A percentile compares a stretch with the other conserved stretches of the same genome.
These are phyloP conservation scores for Huso huso DNA, from an alignment of 2,797 vertebrate genomes.

Conservation along the genomic window DNA sequence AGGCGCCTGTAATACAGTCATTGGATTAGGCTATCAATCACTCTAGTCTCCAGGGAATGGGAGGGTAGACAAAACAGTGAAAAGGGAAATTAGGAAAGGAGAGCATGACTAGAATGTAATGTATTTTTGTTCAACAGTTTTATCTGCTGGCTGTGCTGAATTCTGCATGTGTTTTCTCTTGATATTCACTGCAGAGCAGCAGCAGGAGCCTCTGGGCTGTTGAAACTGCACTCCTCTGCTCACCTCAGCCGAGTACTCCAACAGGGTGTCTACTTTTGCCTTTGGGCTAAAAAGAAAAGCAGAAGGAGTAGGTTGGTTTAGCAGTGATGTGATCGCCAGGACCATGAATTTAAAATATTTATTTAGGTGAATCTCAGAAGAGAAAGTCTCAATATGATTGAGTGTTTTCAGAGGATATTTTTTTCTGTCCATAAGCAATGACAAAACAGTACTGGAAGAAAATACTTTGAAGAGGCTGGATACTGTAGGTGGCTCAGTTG, in stretches of 20 bases:
- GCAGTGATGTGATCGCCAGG: neutral
- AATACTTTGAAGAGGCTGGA: too few relatives aligned
- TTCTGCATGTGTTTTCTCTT: conserved; percentile 32
- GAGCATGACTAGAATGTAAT: conserved; percentile 65
- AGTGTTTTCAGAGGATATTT: neutral
- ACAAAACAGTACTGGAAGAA: neutral
- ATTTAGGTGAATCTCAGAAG: neutral
- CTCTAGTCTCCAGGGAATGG: conserved; percentile 58
- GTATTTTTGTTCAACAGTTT: conserved; percentile 49
- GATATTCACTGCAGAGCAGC: conserved; percentile 17
- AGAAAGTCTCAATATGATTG: too few relatives aligned
- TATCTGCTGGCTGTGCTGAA: conserved; percentile 46
- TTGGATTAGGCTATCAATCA: conserved; percentile 83
- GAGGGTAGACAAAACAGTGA: conserved; percentile 67
- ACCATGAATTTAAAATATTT: neutral
- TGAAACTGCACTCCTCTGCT: conserved; percentile 16
- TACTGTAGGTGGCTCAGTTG: too few relatives aligned
- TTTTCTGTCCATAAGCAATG: neutral
- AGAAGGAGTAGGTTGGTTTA: conserved; percentile 8
- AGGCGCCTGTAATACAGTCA: conserved; percentile 72
- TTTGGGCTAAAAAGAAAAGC: conserved; percentile 14
- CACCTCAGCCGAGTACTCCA: conserved; percentile 10
- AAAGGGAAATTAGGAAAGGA: conserved; percentile 67
- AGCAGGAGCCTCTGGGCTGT: conserved; percentile 10
- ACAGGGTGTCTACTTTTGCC: conserved; percentile 14